phyloP scores from a whole-genome alignment of 2,113 vertebrate species.

The Leptodactylus fuscus region DNA sequence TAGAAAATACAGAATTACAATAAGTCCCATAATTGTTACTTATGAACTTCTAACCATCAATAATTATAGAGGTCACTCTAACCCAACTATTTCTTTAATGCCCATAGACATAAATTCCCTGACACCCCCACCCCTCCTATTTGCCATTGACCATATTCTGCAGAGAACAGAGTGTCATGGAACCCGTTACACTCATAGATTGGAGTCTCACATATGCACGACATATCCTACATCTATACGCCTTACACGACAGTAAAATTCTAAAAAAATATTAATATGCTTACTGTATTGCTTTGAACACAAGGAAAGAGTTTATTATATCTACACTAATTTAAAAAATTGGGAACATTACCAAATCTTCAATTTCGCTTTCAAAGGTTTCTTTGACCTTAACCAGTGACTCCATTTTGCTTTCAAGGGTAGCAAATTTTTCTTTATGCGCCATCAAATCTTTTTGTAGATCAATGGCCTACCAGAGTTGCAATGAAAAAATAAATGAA shows the following conservation, averaged over 20 bases:
- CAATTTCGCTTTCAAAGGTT: constrained; percentile 83
- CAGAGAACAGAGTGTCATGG: too few relatives aligned
- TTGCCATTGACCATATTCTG: too few relatives aligned
- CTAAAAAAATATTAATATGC: neutral
- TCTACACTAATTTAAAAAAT: neutral
- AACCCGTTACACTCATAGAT: too few relatives aligned
- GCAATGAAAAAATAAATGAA: constrained; percentile 39
- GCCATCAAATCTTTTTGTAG: constrained; percentile 81
- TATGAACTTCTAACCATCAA: neutral
- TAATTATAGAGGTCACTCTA: neutral
- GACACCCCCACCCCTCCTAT: neutral
- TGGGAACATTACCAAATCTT: constrained; percentile 81
- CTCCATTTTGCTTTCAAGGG: constrained; percentile 81
- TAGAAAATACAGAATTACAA: neutral
- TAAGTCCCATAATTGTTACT: neutral
- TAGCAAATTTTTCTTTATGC: constrained; percentile 79
- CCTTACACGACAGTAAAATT: neutral
- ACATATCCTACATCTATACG: neutral
- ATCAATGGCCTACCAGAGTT: constrained; percentile 78
- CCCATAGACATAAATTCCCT: neutral
- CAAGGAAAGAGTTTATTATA: neutral
- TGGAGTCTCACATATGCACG: too few relatives aligned
- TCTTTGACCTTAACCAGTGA: constrained; percentile 81
- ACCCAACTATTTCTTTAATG: neutral
- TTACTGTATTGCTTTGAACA: neutral